Evolutionary conservation across 2,797 vertebrate genomes (phyloP).

Genomic region (Muraenolepis orangiensis): DNA sequence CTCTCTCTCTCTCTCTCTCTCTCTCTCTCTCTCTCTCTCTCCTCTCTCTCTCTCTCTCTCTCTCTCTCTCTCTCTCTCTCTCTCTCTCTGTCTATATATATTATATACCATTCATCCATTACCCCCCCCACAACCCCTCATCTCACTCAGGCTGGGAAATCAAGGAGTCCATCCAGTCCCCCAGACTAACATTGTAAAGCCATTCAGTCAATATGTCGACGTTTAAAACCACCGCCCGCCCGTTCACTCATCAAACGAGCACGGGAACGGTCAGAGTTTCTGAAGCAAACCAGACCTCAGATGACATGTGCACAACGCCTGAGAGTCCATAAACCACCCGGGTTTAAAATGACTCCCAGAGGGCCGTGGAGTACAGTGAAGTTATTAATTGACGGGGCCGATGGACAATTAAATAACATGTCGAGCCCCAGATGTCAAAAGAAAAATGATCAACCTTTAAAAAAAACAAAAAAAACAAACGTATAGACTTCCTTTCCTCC

Average conservation of each 20-base stretch:
- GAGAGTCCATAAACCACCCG: background rate
- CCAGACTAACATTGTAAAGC: background rate
- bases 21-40: no score
- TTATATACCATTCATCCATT: no score
- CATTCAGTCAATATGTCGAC: background rate
- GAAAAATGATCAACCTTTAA: background rate
- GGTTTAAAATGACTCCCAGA: constrained; percentile 1
- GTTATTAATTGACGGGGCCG: background rate
- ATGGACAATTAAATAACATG: background rate
- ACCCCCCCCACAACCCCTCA: no score
- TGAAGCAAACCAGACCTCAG: background rate
- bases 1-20: no score
- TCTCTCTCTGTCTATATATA: no score
- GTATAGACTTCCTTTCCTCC: background rate
- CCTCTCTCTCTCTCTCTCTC: no score
- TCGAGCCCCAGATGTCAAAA: constrained; percentile 1
- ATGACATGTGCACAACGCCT: background rate
- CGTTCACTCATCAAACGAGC: background rate
- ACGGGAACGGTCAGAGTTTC: background rate
- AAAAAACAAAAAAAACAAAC: background rate
- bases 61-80: no score
- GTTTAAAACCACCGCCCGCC: background rate
- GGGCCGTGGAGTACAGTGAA: background rate
- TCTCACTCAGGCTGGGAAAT: no score
- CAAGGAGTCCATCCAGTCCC: background rate